These are phyloP conservation scores for Varecia variegata DNA, from an alignment of 2,797 vertebrate species.

Conservation along the genomic window DNA sequence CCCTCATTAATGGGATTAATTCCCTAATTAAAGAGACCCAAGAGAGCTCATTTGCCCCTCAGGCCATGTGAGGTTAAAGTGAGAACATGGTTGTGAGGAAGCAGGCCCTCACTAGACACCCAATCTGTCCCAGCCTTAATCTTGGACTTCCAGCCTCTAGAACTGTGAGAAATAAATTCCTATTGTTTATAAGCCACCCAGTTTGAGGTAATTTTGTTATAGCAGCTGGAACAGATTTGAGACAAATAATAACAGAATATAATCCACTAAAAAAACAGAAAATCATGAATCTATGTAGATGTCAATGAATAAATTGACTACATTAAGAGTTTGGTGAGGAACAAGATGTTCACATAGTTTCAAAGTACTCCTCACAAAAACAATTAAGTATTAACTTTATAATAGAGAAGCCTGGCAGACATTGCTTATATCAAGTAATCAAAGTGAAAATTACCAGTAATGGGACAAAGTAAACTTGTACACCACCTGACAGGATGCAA, in stretches of 20 bases:
- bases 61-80: neutral
- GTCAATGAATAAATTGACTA: neutral
- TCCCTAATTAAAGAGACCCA: neutral
- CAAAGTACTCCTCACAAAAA: conserved; percentile 36
- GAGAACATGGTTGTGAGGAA: neutral
- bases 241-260: conserved; percentile 23
- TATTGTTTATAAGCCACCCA: neutral
- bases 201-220: neutral
- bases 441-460: conserved; percentile 36
- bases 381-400: neutral
- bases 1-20: neutral
- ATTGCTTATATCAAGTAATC: neutral
- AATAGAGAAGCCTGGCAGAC: neutral
- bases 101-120: neutral
- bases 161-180: neutral
- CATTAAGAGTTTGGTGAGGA: neutral
- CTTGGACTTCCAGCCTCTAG: neutral
- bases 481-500: neutral
- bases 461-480: neutral
- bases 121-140: neutral
- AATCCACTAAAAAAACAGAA: neutral
- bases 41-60: neutral
- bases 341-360: conserved; percentile 25
- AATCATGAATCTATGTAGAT: neutral
- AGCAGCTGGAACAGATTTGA: neutral